Percentiles rank a stretch among this genome's conserved stretches.
These are phyloP conservation scores for Leucosticte australis DNA, from an alignment of 2,113 vertebrate species.

Conservation along the genomic window DNA sequence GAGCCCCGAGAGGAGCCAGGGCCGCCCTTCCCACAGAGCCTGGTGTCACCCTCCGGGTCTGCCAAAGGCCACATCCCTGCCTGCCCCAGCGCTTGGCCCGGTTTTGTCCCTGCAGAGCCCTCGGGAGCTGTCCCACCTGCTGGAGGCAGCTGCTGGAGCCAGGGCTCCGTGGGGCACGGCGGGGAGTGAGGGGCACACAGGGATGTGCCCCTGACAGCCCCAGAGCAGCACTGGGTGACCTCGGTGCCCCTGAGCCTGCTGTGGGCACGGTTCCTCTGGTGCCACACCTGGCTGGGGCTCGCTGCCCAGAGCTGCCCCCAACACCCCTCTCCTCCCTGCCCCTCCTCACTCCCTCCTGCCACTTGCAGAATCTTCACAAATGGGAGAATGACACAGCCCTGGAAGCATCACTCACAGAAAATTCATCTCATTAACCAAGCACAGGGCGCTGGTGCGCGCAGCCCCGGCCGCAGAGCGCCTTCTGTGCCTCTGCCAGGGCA, in stretches of 20 bases:
- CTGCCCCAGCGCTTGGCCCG: accelerated
- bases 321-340: no score
- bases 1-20: accelerated
- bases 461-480: neutral
- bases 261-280: neutral
- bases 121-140: neutral
- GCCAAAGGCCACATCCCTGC: accelerated
- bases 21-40: neutral
- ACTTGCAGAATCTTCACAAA: neutral
- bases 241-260: neutral
- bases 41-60: no score
- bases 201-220: neutral
- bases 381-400: accelerated
- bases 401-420: neutral
- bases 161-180: accelerated
- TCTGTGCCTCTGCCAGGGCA: neutral
- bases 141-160: neutral
- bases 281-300: no score
- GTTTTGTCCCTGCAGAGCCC: accelerated
- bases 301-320: neutral
- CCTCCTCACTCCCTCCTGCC: neutral
- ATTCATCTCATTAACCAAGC: neutral
- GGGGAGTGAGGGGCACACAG: accelerated
- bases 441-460: neutral
- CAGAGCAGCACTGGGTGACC: accelerated